phyloP scores from a whole-genome alignment of 2,113 vertebrate genomes.

The Lepus americanus region DNA sequence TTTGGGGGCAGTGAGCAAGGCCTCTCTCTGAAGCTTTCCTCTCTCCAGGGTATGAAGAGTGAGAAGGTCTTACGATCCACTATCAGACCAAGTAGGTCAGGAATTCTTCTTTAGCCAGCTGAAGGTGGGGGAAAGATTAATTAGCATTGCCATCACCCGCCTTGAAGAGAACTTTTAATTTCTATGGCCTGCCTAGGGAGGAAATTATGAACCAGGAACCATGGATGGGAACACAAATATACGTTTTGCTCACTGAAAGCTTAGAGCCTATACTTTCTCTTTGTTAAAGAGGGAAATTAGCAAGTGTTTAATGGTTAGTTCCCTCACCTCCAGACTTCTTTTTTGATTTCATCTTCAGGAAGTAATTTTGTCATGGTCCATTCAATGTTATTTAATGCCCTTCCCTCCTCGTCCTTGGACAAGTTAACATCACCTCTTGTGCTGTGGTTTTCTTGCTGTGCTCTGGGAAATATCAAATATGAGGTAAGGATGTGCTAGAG shows the following conservation, averaged over 20 bases:
- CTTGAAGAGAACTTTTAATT: too few relatives aligned
- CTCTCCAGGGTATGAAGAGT: too few relatives aligned
- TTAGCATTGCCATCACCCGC: too few relatives aligned
- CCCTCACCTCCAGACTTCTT: neutral
- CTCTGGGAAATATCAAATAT: neutral
- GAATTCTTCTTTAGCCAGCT: too few relatives aligned
- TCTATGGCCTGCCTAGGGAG: too few relatives aligned
- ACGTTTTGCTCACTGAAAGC: neutral
- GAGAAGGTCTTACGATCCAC: too few relatives aligned
- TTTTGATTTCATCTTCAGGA: constrained; percentile 41
- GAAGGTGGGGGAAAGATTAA: too few relatives aligned
- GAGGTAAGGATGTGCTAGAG: neutral
- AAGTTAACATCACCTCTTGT: neutral
- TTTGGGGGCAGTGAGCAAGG: too few relatives aligned
- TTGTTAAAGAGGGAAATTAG: neutral
- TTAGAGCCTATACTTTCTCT: neutral
- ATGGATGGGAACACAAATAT: too few relatives aligned
- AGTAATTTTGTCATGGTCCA: neutral
- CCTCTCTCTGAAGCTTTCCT: too few relatives aligned
- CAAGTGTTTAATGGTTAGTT: neutral
- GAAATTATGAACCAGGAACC: too few relatives aligned
- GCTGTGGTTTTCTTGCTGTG: neutral
- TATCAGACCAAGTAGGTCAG: too few relatives aligned
- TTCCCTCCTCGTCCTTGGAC: neutral
- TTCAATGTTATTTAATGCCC: neutral